These are phyloP conservation scores for Tribolium madens DNA, from an alignment of 1,140 invertebrate species.

Conservation along the genomic window DNA sequence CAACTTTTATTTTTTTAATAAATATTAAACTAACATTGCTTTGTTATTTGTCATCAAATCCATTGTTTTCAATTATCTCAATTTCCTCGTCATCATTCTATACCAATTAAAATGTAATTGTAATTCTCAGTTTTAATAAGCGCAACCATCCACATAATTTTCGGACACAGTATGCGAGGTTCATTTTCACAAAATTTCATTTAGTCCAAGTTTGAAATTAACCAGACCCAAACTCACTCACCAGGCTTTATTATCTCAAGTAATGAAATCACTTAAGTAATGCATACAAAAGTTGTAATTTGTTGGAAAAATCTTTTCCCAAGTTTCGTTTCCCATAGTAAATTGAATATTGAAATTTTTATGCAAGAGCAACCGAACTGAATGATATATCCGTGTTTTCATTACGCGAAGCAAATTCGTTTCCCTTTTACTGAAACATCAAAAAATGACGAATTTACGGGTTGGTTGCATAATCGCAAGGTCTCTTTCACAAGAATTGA, in stretches of 20 bases:
- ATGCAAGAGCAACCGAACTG: conserved; percentile 32
- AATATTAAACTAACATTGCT: too few species aligned
- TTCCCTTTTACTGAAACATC: conserved; percentile 9
- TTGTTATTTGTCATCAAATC: too few species aligned
- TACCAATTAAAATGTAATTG: background rate
- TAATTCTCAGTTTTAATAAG: background rate
- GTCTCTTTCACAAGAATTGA: background rate
- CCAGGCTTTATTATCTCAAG: background rate
- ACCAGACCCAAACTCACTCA: background rate
- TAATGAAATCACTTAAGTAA: conserved; percentile 10
- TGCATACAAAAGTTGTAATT: background rate
- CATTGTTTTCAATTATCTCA: background rate
- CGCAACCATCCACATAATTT: conserved; percentile 5
- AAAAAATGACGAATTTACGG: conserved; percentile 25
- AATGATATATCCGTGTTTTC: conserved; percentile 37
- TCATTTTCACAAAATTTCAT: conserved; percentile 29
- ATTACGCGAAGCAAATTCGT: conserved; percentile 23
- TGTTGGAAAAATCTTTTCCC: background rate
- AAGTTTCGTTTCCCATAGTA: background rate
- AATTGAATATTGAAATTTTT: conserved; percentile 33
- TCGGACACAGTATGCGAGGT: conserved; percentile 15
- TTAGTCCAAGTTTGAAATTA: conserved; percentile 24
- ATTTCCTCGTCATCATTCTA: background rate
- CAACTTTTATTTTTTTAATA: too few species aligned
- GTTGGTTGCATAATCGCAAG: conserved; percentile 20